Percentiles rank a stretch among this genome's conserved stretches.
These are phyloP conservation scores for Hyla sarda DNA, from an alignment of 2,113 vertebrate species.

Conservation along the genomic window DNA sequence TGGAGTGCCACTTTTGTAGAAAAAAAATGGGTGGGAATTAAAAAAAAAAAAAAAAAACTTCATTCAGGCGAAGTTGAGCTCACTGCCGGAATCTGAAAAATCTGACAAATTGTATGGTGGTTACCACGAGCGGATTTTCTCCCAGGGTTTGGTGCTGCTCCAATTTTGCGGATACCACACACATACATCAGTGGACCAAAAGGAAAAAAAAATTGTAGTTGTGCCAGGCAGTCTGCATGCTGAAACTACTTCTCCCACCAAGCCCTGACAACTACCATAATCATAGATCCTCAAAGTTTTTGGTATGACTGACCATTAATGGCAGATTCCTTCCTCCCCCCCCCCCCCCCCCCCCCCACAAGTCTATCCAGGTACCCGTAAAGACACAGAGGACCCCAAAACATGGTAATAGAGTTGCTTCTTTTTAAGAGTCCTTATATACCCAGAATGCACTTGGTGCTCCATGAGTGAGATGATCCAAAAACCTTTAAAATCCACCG, in stretches of 20 bases:
- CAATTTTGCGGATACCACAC: slow-evolving; percentile 5
- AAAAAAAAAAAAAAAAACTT: slow-evolving; percentile 1
- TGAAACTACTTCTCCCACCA: neutral
- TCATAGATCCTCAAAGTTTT: too few relatives aligned
- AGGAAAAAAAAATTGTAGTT: neutral
- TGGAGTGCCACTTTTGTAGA: neutral
- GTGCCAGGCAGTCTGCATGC: neutral
- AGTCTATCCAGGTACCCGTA: too few relatives aligned
- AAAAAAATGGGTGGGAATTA: neutral
- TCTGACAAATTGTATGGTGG: neutral
- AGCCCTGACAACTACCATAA: too few relatives aligned
- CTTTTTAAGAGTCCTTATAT: too few relatives aligned
- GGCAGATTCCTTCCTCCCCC: too few relatives aligned
- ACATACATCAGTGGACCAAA: too few relatives aligned
- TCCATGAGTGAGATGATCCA: neutral
- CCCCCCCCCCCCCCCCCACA: too few relatives aligned
- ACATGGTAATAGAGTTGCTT: too few relatives aligned
- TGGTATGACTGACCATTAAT: too few relatives aligned
- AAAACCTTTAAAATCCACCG: neutral
- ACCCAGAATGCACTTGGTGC: neutral
- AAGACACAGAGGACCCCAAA: too few relatives aligned
- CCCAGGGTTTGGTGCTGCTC: neutral
- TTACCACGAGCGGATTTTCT: slow-evolving; percentile 7
- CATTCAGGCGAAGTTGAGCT: neutral
- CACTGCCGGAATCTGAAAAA: neutral